These are phyloP conservation scores for cattle (Bos taurus) DNA, from an alignment of 2,113 vertebrate genomes.

Conservation along the genomic window ARS-UCD2.0 NC_037354.1:40325501-40326000, in stretches of 20 bases:
- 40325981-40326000: background rate
- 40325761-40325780: background rate
- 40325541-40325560: background rate
- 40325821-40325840: background rate
- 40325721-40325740: background rate
- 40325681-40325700: background rate
- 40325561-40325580: background rate
- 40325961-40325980: background rate
- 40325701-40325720: background rate
- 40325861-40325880: background rate
- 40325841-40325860: background rate
- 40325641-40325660: background rate
- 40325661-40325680: background rate
- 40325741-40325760: background rate
- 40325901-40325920: background rate
- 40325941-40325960: background rate
- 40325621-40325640: background rate
- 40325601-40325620: background rate
- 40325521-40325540: background rate
- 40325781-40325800: fast-evolving
- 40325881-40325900: background rate
- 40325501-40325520: background rate
- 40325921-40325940: background rate
- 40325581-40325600: background rate
- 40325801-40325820: fast-evolving